Evolutionary conservation across 2,113 vertebrate species (phyloP).

Genomic region (Neomonachus schauinslandi): DNA sequence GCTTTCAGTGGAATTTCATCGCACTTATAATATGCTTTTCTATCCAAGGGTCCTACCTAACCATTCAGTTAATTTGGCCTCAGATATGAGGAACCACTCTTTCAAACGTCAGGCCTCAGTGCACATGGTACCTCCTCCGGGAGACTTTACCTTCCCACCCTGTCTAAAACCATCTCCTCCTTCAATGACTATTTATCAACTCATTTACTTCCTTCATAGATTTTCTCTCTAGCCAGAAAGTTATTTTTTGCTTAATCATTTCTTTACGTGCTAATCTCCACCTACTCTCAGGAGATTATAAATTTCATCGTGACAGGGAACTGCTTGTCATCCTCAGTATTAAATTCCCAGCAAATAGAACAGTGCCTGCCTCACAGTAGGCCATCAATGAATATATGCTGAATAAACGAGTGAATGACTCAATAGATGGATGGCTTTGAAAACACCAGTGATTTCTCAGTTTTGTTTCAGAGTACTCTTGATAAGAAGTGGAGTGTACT

Average conservation of each 20-base stretch:
- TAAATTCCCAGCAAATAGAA: constrained; percentile 2
- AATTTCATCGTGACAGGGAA: not conserved
- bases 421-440: not conserved
- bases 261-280: not conserved
- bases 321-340: not conserved
- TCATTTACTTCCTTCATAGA: not conserved
- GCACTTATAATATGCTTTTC: not conserved
- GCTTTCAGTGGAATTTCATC: not conserved
- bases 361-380: not conserved
- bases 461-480: not conserved
- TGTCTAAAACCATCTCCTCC: not conserved
- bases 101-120: not conserved
- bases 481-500: not conserved
- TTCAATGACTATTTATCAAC: not conserved
- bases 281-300: not conserved
- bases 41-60: not conserved
- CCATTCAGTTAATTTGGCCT: not conserved
- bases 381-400: constrained; percentile 7
- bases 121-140: not conserved
- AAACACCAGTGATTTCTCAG: not conserved
- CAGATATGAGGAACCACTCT: not conserved
- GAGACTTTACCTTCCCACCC: not conserved
- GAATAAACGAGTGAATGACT: constrained; percentile 36
- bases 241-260: not conserved
- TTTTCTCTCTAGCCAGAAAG: not conserved